phyloP scores from a whole-genome alignment of 2,113 vertebrate genomes.

The Cephalopterus ornatus region DNA sequence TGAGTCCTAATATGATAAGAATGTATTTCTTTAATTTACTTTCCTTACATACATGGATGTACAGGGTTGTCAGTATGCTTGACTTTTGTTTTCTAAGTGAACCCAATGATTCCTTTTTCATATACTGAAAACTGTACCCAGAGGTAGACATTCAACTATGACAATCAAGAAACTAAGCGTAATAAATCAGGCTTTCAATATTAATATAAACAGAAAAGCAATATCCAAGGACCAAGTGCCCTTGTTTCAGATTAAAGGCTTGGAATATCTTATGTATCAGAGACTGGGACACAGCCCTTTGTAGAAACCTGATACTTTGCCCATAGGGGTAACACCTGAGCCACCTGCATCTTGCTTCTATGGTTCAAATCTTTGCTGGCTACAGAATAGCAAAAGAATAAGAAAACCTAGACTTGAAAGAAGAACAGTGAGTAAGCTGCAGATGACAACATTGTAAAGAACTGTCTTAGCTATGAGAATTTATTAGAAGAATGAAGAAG shows the following conservation, averaged over 20 bases:
- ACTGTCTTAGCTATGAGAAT: background rate
- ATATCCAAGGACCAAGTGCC: background rate
- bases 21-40: background rate
- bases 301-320: background rate
- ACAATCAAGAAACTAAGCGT: background rate
- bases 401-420: background rate
- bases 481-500: background rate
- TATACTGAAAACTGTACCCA: background rate
- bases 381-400: background rate
- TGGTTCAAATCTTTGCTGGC: background rate
- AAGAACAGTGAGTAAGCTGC: background rate
- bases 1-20: background rate
- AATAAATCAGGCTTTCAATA: background rate
- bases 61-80: background rate
- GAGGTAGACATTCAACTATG: background rate
- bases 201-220: background rate
- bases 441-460: background rate
- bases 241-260: background rate
- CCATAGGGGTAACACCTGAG: background rate
- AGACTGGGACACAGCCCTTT: background rate
- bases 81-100: background rate
- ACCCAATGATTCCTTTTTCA: background rate
- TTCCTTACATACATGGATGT: background rate
- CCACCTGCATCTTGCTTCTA: background rate
- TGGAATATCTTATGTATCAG: background rate